Conservation (phyloP, 2,888 invertebrate species). For the Ephialtes manifestator region DNA sequence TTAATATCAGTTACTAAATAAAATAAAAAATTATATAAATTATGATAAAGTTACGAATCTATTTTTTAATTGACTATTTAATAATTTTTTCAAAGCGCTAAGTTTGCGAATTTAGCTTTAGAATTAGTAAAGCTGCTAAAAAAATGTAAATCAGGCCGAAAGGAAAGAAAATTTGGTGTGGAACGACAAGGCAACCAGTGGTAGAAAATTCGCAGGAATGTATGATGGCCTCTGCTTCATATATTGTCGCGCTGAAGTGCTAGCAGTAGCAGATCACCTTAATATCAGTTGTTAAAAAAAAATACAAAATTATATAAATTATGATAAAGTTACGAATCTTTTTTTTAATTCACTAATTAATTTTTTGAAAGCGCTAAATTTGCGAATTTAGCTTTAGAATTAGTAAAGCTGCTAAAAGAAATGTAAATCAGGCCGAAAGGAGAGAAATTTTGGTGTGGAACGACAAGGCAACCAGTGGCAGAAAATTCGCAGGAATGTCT, state of each 20-base stretch:
- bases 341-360: no score
- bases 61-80: no score
- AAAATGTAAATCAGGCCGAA: neutral
- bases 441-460: neutral
- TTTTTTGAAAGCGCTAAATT: neutral
- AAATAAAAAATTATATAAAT: no score
- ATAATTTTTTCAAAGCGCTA: no score
- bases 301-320: no score
- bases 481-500: conserved; percentile 41
- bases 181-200: neutral
- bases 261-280: no score
- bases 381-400: neutral
- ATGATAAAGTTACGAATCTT: no score
- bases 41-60: no score
- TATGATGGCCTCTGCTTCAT: conserved; percentile 13
- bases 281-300: no score
- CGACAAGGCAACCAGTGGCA: neutral
- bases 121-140: no score
- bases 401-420: no score
- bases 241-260: conserved; percentile 35
- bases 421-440: neutral
- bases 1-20: no score
- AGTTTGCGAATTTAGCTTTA: neutral
- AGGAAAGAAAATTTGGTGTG: neutral
- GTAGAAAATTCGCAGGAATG: conserved; percentile 41